These are phyloP conservation scores for Cotesia glomerata DNA, from an alignment of 1,140 invertebrate species.

Conservation along the genomic window DNA sequence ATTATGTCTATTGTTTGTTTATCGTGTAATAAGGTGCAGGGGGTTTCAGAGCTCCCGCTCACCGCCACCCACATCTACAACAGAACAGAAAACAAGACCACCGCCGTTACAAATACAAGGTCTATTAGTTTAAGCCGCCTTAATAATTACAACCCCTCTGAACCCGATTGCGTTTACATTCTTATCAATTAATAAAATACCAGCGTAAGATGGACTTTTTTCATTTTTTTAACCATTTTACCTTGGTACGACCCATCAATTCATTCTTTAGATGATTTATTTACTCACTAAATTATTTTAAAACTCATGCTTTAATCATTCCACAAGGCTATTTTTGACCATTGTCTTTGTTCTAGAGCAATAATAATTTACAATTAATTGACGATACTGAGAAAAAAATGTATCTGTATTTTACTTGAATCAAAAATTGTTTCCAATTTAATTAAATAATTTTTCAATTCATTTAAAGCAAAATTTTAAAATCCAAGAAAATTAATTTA, in stretches of 20 bases:
- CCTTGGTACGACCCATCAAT: too few species aligned
- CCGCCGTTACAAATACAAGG: slow-evolving; percentile 63
- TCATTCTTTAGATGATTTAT: too few species aligned
- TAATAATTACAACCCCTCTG: slow-evolving; percentile 28
- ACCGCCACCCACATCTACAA: slow-evolving; percentile 67
- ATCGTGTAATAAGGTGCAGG: slow-evolving; percentile 54
- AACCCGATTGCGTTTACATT: background rate
- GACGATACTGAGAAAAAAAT: too few species aligned
- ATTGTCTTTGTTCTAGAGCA: background rate
- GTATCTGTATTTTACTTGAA: too few species aligned
- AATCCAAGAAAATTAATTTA: too few species aligned
- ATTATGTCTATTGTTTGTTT: slow-evolving; percentile 33
- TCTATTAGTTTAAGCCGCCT: slow-evolving; percentile 53
- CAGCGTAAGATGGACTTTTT: too few species aligned
- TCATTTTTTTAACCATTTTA: too few species aligned
- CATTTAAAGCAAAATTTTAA: too few species aligned
- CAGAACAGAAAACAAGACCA: slow-evolving; percentile 66
- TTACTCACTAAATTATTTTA: background rate
- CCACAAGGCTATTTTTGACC: background rate
- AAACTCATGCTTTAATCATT: slow-evolving; percentile 19
- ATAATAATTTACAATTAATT: background rate
- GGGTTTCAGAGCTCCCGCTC: slow-evolving; percentile 63
- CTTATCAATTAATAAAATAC: background rate
- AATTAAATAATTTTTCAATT: too few species aligned
- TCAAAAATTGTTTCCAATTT: too few species aligned